Evolutionary conservation across 2,797 vertebrate genomes (phyloP), one percentile per base, ranked within the genome.

Genomic region (Dromococcyx pavoninus): DNA sequence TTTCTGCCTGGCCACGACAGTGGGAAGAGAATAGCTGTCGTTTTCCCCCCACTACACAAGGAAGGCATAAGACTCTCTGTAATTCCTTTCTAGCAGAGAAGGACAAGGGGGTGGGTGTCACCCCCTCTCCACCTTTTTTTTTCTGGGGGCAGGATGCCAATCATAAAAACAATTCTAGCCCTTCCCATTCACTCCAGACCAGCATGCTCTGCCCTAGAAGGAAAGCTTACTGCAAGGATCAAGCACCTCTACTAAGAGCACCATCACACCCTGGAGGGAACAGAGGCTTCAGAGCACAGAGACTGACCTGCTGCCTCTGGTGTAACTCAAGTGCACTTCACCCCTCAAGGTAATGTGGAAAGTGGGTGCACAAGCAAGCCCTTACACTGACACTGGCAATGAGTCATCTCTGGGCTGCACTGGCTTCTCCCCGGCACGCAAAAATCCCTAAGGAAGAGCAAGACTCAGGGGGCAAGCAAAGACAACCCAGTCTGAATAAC

Each of bases 381-480:
- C n/a, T 24, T 39, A 69, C 1, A 15, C 80, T 79, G 92, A 74
- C 5, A 7, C 1, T 23, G 65, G 78, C 71, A 66, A 1, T 69
- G 79, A 93, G 62, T 92, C 87, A 95, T 35, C 39, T 61, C 89
- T 54, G 61, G 69, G 69, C 66, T 69, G 50, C 10, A 10, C 54
- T 23, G 32, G 28, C 82, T 92, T 75, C 65, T 50, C 78, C 69
- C 66, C 4, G 10, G 6, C 54, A 43, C 5, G 24, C 83, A 69
- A 81, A 64, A 24, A 21, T 13, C 46, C 57, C 48, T 32, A 53
- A 74, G 0, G 17, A 83, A 77, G 54, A 88, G 37, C n/a, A 41
- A 86, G 14, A 27, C 13, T 32, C 37, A 44, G 51, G 74, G 56
- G 73, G 64, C 80, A 64, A 30, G 17, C 25, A 24, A n/a, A 17